Base-by-base conservation (phyloP, 1,140 invertebrate species). In the Chironomus tepperi region DNA sequence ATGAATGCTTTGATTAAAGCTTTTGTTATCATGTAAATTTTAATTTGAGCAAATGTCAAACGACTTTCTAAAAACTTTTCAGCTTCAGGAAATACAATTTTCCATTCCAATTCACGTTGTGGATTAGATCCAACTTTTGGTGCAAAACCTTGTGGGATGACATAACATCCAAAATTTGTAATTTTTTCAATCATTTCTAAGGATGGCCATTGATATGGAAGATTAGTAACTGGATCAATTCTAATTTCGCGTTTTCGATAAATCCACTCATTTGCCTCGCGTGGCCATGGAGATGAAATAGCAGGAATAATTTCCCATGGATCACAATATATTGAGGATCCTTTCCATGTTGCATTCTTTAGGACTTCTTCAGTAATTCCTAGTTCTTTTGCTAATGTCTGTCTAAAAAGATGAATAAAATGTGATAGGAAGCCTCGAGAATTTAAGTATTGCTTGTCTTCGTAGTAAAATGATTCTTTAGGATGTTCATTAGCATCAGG, bases 61-160 rank as follows among this genome's bases (percentile, higher is more conserved):
- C 87, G 87, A 0, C 86, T 88, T 77, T 92, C 89, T 72, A 93
- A 80, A 77, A 88, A 91, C 57, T 88, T 84, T 79, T 92, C 90
- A 0, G 90, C 90, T 73, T 88, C 87, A 0, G 90, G 89, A 78
- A 93, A 93, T 7, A 84, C 84, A 1, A 93, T 81, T 77, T 88
- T 88, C 91, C 91, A 93, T 79, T 93, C 90, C 9, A 92, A 80
- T 75, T 86, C 86, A 73, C 86, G 83, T 43, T 87, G 82, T 0
- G 82, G 81, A 78, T 90, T 89, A 2, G 81, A 77, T 5, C 85
- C 84, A 18, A 84, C 83, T 78, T 87, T 90, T 2, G 86, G 84
- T 7, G 85, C 81, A 80, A 86, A 89, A 21, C 89, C 88, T 75
- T 89, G 84, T 0, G 91, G 91, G 0, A 91, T 83, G 2, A 91